These are phyloP conservation scores for Poeciliopsis occidentalis DNA, from an alignment of 2,113 vertebrate genomes.

Conservation along the genomic window DNA sequence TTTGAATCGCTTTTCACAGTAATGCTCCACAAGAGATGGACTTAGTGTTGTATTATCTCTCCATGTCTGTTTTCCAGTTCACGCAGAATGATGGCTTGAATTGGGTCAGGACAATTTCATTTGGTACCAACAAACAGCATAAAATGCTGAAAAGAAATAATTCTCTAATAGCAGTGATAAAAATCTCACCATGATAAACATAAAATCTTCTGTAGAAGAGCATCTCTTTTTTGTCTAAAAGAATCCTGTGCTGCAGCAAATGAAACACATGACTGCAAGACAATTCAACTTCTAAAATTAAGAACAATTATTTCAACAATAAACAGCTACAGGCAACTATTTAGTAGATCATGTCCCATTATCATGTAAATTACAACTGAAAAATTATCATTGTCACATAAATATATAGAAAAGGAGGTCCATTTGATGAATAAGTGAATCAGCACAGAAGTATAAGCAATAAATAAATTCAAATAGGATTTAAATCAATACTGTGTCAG, in stretches of 20 bases:
- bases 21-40: conserved; percentile 3
- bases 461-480: neutral
- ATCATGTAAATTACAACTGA: neutral
- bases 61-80: neutral
- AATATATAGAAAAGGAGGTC: too few relatives aligned
- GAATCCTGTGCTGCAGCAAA: neutral
- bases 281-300: neutral
- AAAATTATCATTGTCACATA: neutral
- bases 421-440: neutral
- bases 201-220: neutral
- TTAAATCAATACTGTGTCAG: neutral
- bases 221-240: neutral
- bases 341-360: neutral
- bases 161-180: neutral
- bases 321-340: neutral
- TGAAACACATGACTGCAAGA: neutral
- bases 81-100: neutral
- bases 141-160: neutral
- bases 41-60: conserved; percentile 1
- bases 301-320: neutral
- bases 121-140: neutral
- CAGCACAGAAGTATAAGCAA: neutral
- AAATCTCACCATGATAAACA: neutral
- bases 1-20: conserved; percentile 54
- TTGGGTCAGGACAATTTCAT: neutral